Conservation (phyloP, 2,888 invertebrate species). For the Caenorhabditis afra region DNA sequence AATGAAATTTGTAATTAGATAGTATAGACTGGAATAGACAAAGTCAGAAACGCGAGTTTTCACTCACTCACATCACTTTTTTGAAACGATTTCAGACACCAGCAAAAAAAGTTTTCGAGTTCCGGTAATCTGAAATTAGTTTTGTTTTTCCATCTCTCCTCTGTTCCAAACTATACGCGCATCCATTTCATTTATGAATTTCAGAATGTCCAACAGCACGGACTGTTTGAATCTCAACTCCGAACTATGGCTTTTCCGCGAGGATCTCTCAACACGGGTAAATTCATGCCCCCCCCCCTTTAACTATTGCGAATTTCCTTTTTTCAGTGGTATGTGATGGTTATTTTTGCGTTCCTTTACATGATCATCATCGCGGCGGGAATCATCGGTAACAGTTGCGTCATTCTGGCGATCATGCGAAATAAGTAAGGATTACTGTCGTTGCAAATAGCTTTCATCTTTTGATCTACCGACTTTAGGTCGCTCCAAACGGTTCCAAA, state of each 20-base stretch:
- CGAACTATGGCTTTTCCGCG: constrained; percentile 74
- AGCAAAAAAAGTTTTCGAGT: no score
- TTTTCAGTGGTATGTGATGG: constrained; percentile 69
- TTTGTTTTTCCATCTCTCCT: not conserved
- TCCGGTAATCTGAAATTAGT: no score
- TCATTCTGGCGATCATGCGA: constrained; percentile 76
- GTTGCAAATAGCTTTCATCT: not conserved
- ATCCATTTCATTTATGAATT: constrained; percentile 16
- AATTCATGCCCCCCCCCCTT: constrained; percentile 7
- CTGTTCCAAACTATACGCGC: not conserved
- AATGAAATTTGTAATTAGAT: no score
- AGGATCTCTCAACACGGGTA: constrained; percentile 64
- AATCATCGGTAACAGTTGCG: constrained; percentile 77
- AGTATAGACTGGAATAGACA: no score
- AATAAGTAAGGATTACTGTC: constrained; percentile 68
- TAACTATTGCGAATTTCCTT: not conserved
- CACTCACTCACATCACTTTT: no score
- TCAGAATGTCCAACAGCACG: constrained; percentile 73
- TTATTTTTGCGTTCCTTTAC: constrained; percentile 75
- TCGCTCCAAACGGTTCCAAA: constrained; percentile 80
- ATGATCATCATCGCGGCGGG: constrained; percentile 75
- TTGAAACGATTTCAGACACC: no score
- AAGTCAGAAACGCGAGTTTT: no score
- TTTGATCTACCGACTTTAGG: constrained; percentile 52
- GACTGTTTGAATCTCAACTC: constrained; percentile 76